Percentiles rank a stretch among this genome's conserved stretches.
Conservation (phyloP, 2,113 vertebrate genomes). For the Hassar affinis region DNA sequence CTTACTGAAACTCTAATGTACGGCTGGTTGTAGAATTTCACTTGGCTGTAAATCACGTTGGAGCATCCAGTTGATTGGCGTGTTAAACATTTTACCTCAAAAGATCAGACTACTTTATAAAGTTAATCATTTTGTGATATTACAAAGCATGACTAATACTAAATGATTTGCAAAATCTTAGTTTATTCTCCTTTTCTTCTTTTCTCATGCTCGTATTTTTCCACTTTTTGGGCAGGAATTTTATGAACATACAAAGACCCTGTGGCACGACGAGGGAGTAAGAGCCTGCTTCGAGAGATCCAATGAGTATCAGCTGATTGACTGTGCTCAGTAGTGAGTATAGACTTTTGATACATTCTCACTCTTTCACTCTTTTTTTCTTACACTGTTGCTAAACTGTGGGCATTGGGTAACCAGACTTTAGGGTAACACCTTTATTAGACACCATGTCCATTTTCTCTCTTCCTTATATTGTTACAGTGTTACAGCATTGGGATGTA, state of each 20-base stretch:
- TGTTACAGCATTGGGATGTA: too few species aligned
- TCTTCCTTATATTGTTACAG: background rate
- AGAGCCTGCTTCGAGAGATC: conserved; percentile 95
- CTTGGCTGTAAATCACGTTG: background rate
- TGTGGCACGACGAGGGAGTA: conserved; percentile 97
- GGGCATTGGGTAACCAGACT: background rate
- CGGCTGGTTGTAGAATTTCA: background rate
- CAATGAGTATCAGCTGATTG: conserved; percentile 98
- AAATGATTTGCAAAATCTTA: background rate
- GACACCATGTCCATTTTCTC: background rate
- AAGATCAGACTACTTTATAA: background rate
- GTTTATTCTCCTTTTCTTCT: conserved; percentile 9
- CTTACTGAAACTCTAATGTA: background rate
- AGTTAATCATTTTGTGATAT: background rate
- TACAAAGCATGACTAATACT: background rate
- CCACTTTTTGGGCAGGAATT: conserved; percentile 80
- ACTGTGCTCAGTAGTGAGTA: conserved; percentile 99
- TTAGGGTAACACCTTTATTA: too few species aligned
- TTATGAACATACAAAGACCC: conserved; percentile 91
- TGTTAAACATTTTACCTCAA: background rate
- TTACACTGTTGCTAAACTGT: background rate
- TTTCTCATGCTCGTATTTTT: conserved; percentile 32
- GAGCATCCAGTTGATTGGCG: background rate
- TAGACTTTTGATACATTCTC: conserved; percentile 1
- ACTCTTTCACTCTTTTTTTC: background rate